Evolutionary conservation across 2,113 vertebrate genomes (phyloP), one percentile per base, ranked within the genome.

Genomic region (Willisornis vidua): DNA sequence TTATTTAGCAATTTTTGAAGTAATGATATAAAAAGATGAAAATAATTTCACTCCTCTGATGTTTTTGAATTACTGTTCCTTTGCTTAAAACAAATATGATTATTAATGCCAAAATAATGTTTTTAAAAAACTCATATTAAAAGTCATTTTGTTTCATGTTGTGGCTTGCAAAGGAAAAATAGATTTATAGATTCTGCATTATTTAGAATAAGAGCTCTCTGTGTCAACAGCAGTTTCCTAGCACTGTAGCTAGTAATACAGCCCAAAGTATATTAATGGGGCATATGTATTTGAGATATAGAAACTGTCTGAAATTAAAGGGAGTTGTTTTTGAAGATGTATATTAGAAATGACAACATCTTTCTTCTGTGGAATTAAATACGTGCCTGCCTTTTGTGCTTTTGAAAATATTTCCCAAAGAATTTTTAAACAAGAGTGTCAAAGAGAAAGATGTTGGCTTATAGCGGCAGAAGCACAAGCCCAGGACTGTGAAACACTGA

Each of bases 291-390:
- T 72, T 67, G 20, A 35, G 23, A 28, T 37, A 45, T 3, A 63
- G 26, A 74, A 71, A 55, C 2, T 9, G 8, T 24, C n/a, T 90
- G 37, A 80, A 77, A 70, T 65, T 31, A 70, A 61, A 59, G 8
- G 25, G 9, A 35, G 3, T 5, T 58, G 7, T 15, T 93, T 83
- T 70, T 0, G 0, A 89, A 87, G n/a, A 45, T 8, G 33, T 0
- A 0, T 14, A 4, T 61, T 87, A 66, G 55, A 85, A 80, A 66
- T 13, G 15, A 3, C 28, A 87, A 7, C 4, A n/a, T 33, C 2
- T 86, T 80, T 80, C 26, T 72, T 68, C 25, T 54, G 5, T 16
- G 43, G 20, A 82, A 85, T 75, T 45, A 87, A 82, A 66, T 79
- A n/a, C 8, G 39, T 85, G 10, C 3, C 16, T 45, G 24, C 24